Conservation (phyloP, 2,888 invertebrate species). For the Plebejus argus region DNA sequence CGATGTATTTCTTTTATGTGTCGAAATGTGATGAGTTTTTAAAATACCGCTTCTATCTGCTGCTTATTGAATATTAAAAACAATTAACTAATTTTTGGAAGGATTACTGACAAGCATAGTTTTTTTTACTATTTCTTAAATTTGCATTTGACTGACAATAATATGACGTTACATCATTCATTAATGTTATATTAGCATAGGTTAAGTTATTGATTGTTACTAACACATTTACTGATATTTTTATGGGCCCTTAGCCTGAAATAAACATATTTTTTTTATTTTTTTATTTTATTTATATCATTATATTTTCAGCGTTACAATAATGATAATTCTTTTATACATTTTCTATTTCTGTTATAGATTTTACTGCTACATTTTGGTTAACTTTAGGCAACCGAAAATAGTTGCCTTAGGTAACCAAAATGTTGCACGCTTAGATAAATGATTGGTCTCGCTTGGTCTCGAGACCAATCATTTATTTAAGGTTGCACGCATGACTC, state of each 20-base stretch:
- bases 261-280: too few species aligned
- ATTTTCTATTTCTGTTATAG: neutral
- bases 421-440: neutral
- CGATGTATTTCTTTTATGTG: conserved; percentile 14
- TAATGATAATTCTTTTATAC: too few species aligned
- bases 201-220: too few species aligned
- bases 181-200: too few species aligned
- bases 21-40: conserved; percentile 15
- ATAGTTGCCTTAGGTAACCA: too few species aligned
- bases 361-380: neutral
- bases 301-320: too few species aligned
- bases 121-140: neutral
- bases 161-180: neutral
- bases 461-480: too few species aligned
- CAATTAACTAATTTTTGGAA: neutral
- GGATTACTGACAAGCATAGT: neutral
- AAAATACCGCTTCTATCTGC: neutral
- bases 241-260: too few species aligned
- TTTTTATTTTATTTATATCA: too few species aligned
- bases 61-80: neutral
- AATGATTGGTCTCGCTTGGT: too few species aligned
- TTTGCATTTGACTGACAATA: neutral
- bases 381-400: neutral
- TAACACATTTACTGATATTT: too few species aligned
- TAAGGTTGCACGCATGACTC: neutral